Base-by-base conservation (phyloP, 2,113 vertebrate species). In the Lagopus leucura region DNA sequence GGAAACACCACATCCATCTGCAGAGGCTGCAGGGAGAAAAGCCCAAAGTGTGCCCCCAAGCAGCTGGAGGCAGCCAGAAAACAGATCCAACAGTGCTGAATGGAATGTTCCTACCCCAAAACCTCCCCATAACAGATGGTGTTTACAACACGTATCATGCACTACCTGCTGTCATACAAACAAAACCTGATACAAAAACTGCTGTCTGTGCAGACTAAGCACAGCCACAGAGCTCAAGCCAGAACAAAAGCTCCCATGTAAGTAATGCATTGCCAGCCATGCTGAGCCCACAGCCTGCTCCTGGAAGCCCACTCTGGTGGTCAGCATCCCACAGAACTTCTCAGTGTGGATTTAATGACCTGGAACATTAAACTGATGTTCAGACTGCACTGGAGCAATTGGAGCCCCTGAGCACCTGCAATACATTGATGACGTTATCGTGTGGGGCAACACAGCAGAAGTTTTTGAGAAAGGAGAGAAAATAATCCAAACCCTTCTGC, bases 181-280 rank as follows among this genome's bases (percentile, higher is more conserved):
- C 61, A 57, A 38, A 57, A 16, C 4, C 0, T 0, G 2, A 20
- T 1, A 27, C 55, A 54, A 40, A 85, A 42, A 14, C 0, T 0
- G 0, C 57, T 24, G 45, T 19, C 48, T 61, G 63, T 10, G 27
- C 42, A 19, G n/a, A 18, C 52, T n/a, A 32, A 32, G 28, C 28
- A 8, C 43, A 22, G 20, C 21, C 4, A 1, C 1, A 0, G 9
- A 38, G 32, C 54, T 47, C 70, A 30, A 25, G 13, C 12, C 20
- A 3, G 25, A 54, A 36, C 20, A 42, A 58, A 15, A 36, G 22
- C 21, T 75, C 6, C 60, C 20, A 47, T 10, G 47, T 47, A 47
- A 47, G 20, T 21, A 47, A 47, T 47, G 47, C 64, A 0, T 0
- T 0, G 5, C 6, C 17, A 6, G 1, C 17, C 32, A 67, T 0